Conservation (phyloP, 2,888 invertebrate species). For the Scaptomyza polygonia region DNA sequence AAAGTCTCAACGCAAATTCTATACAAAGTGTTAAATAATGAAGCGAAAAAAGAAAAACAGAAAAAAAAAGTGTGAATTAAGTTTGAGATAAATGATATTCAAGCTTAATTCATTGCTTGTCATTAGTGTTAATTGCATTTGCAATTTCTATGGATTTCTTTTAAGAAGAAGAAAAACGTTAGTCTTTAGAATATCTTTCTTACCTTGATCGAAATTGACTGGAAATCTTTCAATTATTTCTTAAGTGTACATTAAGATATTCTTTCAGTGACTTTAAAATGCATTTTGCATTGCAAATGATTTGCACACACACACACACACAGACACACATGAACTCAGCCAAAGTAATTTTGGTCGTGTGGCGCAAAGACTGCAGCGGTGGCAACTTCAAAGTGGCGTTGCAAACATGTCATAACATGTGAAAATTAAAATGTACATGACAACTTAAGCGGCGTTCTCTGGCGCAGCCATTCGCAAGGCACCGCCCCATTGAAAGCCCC, state of each 20-base stretch:
- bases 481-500: slow-evolving; percentile 14
- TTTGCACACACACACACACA: not conserved
- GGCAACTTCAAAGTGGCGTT: slow-evolving; percentile 56
- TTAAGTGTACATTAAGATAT: not conserved
- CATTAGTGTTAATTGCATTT: not conserved
- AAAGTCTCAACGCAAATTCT: not conserved
- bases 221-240: not conserved
- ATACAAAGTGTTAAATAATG: not conserved
- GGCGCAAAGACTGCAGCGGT: slow-evolving; percentile 10
- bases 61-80: not conserved
- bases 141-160: not conserved
- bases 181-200: too few species aligned
- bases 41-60: not conserved
- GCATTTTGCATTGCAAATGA: slow-evolving; percentile 5
- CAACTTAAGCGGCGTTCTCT: slow-evolving; percentile 67
- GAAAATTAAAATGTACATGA: slow-evolving; percentile 76
- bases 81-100: not conserved
- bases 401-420: slow-evolving; percentile 72
- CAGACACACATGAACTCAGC: not conserved
- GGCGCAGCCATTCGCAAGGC: slow-evolving; percentile 39
- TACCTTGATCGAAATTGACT: not conserved
- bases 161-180: too few species aligned
- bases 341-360: slow-evolving; percentile 8
- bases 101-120: not conserved
- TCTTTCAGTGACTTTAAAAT: not conserved